A percentile compares a stretch with the other conserved stretches of the same genome.
Conservation (phyloP, 2,888 invertebrate genomes). For the Netelia virgata region DNA sequence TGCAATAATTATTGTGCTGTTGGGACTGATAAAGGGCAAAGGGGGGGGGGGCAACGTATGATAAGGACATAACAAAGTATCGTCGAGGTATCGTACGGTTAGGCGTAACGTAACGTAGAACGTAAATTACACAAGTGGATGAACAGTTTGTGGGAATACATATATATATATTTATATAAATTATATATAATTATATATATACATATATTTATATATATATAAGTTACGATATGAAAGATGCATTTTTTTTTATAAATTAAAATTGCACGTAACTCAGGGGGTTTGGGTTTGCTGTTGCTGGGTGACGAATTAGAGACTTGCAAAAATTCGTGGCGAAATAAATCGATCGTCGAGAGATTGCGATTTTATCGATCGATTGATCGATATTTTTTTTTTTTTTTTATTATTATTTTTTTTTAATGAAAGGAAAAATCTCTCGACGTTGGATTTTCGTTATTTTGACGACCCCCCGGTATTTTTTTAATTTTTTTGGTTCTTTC, state of each 20-base stretch:
- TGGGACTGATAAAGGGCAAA: not conserved
- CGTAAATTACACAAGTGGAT: slow-evolving; percentile 37
- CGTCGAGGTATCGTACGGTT: slow-evolving; percentile 59
- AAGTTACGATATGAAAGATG: slow-evolving; percentile 38
- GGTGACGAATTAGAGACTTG: slow-evolving; percentile 15
- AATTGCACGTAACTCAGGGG: not conserved
- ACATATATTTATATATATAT: not conserved
- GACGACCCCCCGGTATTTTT: slow-evolving; percentile 52
- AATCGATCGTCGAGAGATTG: slow-evolving; percentile 19
- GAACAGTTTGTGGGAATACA: slow-evolving; percentile 14
- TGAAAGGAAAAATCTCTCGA: slow-evolving; percentile 63
- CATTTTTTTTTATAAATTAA: slow-evolving; percentile 4
- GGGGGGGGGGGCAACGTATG: not conserved
- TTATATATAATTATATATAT: not conserved
- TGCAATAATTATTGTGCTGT: slow-evolving; percentile 42
- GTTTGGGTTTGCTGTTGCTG: not conserved
- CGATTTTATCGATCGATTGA: not conserved
- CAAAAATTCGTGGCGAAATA: not conserved
- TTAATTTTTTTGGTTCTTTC: slow-evolving; percentile 36
- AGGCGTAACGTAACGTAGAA: slow-evolving; percentile 27
- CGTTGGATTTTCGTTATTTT: not conserved
- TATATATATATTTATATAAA: not conserved
- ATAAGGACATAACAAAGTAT: slow-evolving; percentile 59
- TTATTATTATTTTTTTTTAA: slow-evolving; percentile 63
- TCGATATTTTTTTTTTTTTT: slow-evolving; percentile 55